Percentiles rank a stretch among this genome's conserved stretches.
These are phyloP conservation scores for Cylindroiulus punctatus DNA, from an alignment of 2,888 invertebrate genomes.

Conservation along the genomic window DNA sequence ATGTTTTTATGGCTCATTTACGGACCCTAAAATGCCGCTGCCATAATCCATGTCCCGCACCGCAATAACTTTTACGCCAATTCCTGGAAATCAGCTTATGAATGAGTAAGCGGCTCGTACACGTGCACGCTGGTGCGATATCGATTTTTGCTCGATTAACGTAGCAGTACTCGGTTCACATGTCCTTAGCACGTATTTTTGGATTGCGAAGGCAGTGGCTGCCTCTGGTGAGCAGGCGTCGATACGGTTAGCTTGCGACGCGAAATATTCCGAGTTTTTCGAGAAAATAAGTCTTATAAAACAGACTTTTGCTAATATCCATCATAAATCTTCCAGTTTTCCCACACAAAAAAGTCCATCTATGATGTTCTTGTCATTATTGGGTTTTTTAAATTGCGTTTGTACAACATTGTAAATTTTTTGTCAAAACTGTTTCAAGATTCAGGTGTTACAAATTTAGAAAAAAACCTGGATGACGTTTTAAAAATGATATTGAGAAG, in stretches of 20 bases:
- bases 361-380: too few relatives aligned
- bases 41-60: neutral
- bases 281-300: neutral
- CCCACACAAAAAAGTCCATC: too few relatives aligned
- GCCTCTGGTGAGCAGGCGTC: neutral
- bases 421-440: too few relatives aligned
- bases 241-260: neutral
- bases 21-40: neutral
- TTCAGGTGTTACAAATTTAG: too few relatives aligned
- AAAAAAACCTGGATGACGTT: too few relatives aligned
- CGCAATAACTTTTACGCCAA: neutral
- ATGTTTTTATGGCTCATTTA: neutral
- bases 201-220: neutral
- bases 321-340: too few relatives aligned
- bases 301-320: neutral
- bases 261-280: neutral
- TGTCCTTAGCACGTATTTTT: too few relatives aligned
- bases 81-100: neutral
- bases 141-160: neutral
- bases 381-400: too few relatives aligned
- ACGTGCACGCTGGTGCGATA: neutral
- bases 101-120: too few relatives aligned
- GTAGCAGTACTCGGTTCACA: neutral
- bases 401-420: too few relatives aligned
- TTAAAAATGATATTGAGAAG: too few relatives aligned